A percentile compares a stretch with the other conserved stretches of the same genome.
Conservation (phyloP, 1,140 invertebrate genomes). For the Heliconius melpomene region DNA sequence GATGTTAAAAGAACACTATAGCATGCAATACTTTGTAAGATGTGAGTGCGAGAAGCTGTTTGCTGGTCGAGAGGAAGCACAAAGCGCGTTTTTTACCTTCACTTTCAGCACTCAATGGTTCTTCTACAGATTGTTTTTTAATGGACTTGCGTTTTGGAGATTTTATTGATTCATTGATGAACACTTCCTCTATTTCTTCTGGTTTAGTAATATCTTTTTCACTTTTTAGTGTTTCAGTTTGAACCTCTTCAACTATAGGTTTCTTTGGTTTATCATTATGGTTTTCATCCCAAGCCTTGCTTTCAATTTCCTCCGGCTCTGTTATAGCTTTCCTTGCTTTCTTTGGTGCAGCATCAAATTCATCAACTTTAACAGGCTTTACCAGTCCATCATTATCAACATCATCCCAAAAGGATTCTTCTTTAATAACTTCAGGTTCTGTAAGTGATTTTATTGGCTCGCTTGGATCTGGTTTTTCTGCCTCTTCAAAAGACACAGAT, state of each 20-base stretch:
- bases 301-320: constrained; percentile 64
- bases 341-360: constrained; percentile 44
- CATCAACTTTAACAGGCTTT: constrained; percentile 52
- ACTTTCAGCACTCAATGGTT: constrained; percentile 74
- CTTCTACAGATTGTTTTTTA: constrained; percentile 71
- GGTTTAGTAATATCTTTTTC: constrained; percentile 61
- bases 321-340: constrained; percentile 56
- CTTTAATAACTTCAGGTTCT: constrained; percentile 61
- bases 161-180: constrained; percentile 73
- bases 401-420: constrained; percentile 74
- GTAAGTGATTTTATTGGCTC: constrained; percentile 56
- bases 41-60: constrained; percentile 69
- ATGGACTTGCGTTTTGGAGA: constrained; percentile 78
- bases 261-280: constrained; percentile 63
- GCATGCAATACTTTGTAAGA: constrained; percentile 71
- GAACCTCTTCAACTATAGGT: constrained; percentile 55
- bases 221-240: constrained; percentile 47
- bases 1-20: constrained; percentile 74
- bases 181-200: constrained; percentile 65
- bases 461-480: constrained; percentile 35
- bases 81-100: constrained; percentile 77
- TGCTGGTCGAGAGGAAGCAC: constrained; percentile 71
- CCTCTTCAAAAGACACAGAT: constrained; percentile 46
- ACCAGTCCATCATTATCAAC: constrained; percentile 45
- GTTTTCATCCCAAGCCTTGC: constrained; percentile 66